Percentiles rank a stretch among this genome's conserved stretches.
phyloP scores from a whole-genome alignment of 2,113 vertebrate genomes.

The Charina bottae region DNA sequence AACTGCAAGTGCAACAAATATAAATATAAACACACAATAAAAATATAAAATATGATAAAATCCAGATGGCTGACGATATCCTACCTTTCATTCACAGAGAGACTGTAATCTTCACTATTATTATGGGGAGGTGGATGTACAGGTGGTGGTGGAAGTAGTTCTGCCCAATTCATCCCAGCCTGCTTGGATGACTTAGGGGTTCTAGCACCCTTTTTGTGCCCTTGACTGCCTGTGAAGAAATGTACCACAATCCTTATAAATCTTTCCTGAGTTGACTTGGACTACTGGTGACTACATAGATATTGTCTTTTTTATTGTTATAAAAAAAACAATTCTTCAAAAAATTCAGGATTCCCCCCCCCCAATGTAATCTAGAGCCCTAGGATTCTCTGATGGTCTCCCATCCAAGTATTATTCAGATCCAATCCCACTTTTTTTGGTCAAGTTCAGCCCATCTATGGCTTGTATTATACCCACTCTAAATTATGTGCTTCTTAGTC shows the following conservation, averaged over 20 bases:
- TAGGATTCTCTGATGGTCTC: background rate
- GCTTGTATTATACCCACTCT: background rate
- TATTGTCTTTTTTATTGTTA: background rate
- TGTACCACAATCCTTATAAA: conserved; percentile 1
- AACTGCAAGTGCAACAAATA: too few relatives aligned
- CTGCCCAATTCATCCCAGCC: conserved; percentile 95
- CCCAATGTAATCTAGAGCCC: background rate
- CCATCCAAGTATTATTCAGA: background rate
- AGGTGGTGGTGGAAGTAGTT: conserved; percentile 94
- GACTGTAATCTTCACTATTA: conserved; percentile 86
- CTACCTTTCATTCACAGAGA: conserved; percentile 92
- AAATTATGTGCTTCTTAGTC: background rate
- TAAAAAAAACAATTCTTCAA: too few relatives aligned
- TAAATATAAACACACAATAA: too few relatives aligned
- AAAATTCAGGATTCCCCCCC: too few relatives aligned
- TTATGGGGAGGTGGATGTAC: conserved; percentile 90
- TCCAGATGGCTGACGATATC: too few relatives aligned
- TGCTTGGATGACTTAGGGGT: conserved; percentile 93
- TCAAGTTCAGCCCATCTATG: background rate
- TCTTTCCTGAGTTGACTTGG: background rate
- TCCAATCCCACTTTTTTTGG: background rate
- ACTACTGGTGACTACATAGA: too few relatives aligned
- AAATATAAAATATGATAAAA: too few relatives aligned
- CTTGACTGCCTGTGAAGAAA: conserved; percentile 89
- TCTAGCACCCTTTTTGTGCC: conserved; percentile 92